Conservation (phyloP, 2,113 vertebrate species). For the Cathartes aura region DNA sequence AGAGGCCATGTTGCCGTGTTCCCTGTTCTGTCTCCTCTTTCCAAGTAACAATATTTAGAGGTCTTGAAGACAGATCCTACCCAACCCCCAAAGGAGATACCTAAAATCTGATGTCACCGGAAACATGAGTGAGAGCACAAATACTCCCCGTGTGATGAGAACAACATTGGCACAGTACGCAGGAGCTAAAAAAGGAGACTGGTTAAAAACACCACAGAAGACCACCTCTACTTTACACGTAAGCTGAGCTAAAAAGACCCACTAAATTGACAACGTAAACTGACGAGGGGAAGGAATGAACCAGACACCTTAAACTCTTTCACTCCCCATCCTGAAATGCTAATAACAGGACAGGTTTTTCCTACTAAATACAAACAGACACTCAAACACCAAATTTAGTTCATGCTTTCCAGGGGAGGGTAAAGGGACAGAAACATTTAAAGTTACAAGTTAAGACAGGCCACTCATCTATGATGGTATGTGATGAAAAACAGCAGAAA, state of each 20-base stretch:
- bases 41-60: background rate
- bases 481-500: background rate
- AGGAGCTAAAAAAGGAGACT: background rate
- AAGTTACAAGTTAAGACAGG: background rate
- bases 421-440: background rate
- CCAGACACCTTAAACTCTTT: background rate
- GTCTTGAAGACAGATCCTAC: background rate
- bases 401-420: background rate
- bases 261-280: background rate
- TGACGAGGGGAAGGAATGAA: background rate
- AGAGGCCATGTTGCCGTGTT: background rate
- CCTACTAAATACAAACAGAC: background rate
- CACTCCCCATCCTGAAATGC: background rate
- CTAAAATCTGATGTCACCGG: background rate
- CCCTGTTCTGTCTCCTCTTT: background rate
- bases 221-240: background rate
- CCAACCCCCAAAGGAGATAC: background rate
- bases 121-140: background rate
- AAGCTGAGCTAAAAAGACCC: background rate
- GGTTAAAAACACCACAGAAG: background rate
- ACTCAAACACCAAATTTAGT: background rate
- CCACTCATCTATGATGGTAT: rapidly evolving
- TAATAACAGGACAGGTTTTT: background rate
- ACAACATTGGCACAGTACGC: rapidly evolving
- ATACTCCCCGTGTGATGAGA: background rate